Base-by-base conservation (phyloP, 1,140 invertebrate genomes). In the Liolophura sinensis region DNA sequence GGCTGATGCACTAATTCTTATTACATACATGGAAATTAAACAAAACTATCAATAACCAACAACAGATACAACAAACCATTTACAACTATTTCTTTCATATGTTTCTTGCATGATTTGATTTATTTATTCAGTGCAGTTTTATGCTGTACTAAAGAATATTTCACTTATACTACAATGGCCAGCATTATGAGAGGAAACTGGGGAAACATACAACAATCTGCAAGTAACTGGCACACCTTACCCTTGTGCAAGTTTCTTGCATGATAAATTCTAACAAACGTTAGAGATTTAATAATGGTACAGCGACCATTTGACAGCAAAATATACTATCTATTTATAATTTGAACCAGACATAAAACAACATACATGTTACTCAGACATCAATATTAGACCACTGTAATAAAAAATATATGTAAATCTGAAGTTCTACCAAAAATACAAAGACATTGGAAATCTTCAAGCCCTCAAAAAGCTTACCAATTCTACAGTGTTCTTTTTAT, bases 401-500 rank as follows among this genome's bases (percentile, higher is more conserved):
- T 50, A 14, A 14, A 50, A 50, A 50, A 50, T 6, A 60, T 24
- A 61, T 49, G 3, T 15, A 27, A 11, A 7, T 54, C 12, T 22
- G 22, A 54, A 54, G 15, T 11, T 20, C 51, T 54, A 20, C 9
- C 1, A 54, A 54, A 4, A 20, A 15, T 20, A 4, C 51, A 54
- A 6, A 9, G n/a, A 9, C 24, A 20, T 11, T 54, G 15, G 9
- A 54, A 20, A 6, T 15, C n/a, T 54, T 9, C 51, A 54, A 1
- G 15, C 51, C 24, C 24, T 15, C 15, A 54, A 54, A 20, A 54
- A 20, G 25, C 78, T 76, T 68, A 86, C 85, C 65, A 83, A 69
- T 67, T 84, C 81, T 59, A 88, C 85, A 73, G 88, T 80, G 76
- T 91, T 89, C 69, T 82, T 86, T 63, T 88, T 88, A 78, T 91